Evolutionary conservation across 2,797 vertebrate genomes (phyloP).

Genomic region (Jordanella pulchra): DNA sequence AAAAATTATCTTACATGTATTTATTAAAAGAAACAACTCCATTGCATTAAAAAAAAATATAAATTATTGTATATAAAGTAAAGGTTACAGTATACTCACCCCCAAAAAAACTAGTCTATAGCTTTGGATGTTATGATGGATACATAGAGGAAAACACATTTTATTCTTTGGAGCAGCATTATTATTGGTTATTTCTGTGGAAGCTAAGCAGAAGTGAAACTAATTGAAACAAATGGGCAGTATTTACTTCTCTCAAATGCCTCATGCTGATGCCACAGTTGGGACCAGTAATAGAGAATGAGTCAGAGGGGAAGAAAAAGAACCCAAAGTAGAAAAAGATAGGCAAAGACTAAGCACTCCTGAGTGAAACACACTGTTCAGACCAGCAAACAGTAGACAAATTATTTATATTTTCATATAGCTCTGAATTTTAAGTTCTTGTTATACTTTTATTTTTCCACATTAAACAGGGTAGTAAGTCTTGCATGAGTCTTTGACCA

Average conservation of each 20-base stretch:
- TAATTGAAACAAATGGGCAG: conserved; percentile 48
- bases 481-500: conserved; percentile 40
- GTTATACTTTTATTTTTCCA: conserved; percentile 47
- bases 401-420: conserved; percentile 53
- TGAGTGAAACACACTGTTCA: conserved; percentile 46
- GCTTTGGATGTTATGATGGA: background rate
- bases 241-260: conserved; percentile 57
- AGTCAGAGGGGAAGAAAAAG: conserved; percentile 63
- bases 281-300: conserved; percentile 69
- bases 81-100: too few relatives aligned
- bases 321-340: conserved; percentile 38
- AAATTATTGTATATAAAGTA: too few relatives aligned
- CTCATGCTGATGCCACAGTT: conserved; percentile 68
- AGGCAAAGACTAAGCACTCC: conserved; percentile 26
- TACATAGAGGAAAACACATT: conserved; percentile 2
- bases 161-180: conserved; percentile 14
- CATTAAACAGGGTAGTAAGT: conserved; percentile 35
- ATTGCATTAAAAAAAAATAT: too few relatives aligned
- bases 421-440: conserved; percentile 35
- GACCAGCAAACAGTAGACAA: conserved; percentile 33
- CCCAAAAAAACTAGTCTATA: background rate
- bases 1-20: too few relatives aligned
- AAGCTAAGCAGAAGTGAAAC: conserved; percentile 43
- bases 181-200: conserved; percentile 22
- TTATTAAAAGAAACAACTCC: too few relatives aligned